These are phyloP conservation scores for Choreutis nemorana DNA, from an alignment of 2,888 invertebrate species.

Conservation along the genomic window DNA sequence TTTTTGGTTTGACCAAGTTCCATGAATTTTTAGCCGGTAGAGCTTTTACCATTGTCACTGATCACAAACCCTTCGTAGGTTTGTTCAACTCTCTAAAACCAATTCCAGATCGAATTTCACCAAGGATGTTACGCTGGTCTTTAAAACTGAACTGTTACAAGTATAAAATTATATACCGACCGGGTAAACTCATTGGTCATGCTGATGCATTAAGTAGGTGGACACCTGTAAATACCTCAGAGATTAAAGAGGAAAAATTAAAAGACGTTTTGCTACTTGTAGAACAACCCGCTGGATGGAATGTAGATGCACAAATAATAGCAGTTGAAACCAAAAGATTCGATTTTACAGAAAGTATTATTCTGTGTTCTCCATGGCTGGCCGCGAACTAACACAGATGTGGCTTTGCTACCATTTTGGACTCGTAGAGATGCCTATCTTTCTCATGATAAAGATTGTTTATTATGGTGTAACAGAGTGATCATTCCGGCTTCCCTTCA, in stretches of 20 bases:
- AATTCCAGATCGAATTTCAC: constrained; percentile 11
- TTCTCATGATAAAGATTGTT: constrained; percentile 7
- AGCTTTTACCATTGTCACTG: constrained; percentile 10
- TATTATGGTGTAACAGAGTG: constrained; percentile 12
- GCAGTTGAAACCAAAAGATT: constrained; percentile 7
- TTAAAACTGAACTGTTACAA: constrained; percentile 12
- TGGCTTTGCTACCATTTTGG: constrained; percentile 7
- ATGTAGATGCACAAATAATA: constrained; percentile 6
- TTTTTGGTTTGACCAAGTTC: constrained; percentile 13
- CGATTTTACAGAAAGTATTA: constrained; percentile 7
- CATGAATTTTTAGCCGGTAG: constrained; percentile 10
- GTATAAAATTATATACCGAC: constrained; percentile 13
- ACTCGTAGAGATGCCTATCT: constrained; percentile 7
- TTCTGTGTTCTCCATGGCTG: constrained; percentile 11
- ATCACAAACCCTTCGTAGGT: constrained; percentile 12
- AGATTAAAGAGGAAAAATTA: constrained; percentile 5
- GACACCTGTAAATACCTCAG: constrained; percentile 10
- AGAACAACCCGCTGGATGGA: constrained; percentile 9
- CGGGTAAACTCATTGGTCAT: constrained; percentile 13
- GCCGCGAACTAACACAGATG: constrained; percentile 7
- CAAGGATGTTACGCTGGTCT: constrained; percentile 12
- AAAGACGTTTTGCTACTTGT: constrained; percentile 11
- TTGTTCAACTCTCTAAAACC: constrained; percentile 11
- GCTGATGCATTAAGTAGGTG: constrained; percentile 14
- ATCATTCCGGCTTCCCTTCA: constrained; percentile 1